phyloP scores from a whole-genome alignment of 2,113 vertebrate genomes.

The Ivindomyrus marchei region DNA sequence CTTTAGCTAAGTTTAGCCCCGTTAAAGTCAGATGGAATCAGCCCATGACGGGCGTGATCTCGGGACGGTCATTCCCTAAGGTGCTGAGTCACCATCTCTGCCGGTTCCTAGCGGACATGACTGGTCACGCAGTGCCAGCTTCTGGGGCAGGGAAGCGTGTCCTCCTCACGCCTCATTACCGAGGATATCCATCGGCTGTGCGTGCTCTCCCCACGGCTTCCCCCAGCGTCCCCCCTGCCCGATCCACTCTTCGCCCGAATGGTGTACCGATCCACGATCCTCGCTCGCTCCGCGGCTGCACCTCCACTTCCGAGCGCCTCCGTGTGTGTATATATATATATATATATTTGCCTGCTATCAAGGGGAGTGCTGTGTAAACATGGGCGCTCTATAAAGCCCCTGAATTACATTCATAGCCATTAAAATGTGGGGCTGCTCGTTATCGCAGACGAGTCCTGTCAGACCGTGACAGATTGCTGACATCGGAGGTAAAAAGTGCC shows the following conservation, averaged over 20 bases:
- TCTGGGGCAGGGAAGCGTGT: not conserved
- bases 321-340: not conserved
- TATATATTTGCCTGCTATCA: not conserved
- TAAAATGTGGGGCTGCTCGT: not conserved
- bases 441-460: not conserved
- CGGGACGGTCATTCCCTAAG: not conserved
- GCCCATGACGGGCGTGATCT: not conserved
- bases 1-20: not conserved
- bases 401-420: not conserved
- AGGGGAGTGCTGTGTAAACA: not conserved
- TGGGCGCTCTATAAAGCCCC: not conserved
- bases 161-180: slow-evolving; percentile 1
- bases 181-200: not conserved
- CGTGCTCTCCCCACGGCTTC: not conserved
- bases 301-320: too few relatives aligned
- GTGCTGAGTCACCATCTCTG: not conserved
- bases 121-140: not conserved
- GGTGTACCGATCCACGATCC: not conserved
- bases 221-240: not conserved
- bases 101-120: not conserved
- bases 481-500: not conserved
- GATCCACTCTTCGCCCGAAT: not conserved
- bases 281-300: not conserved
- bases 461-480: slow-evolving; percentile 3
- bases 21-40: not conserved